Conservation (phyloP, 1,140 invertebrate genomes). For the Amphibalanus amphitrite region DNA sequence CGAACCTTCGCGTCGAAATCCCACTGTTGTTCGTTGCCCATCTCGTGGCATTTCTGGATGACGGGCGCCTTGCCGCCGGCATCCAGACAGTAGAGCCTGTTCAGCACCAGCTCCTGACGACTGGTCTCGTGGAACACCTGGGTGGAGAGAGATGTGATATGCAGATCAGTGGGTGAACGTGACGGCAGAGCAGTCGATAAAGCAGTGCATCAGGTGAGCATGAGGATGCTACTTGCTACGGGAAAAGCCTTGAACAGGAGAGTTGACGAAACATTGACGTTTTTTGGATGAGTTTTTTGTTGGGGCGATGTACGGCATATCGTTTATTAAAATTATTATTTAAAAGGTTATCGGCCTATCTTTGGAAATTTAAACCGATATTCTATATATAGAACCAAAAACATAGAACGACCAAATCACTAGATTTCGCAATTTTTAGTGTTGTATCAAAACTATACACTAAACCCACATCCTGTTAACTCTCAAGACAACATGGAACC, state of each 20-base stretch:
- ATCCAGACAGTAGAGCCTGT: slow-evolving; percentile 68
- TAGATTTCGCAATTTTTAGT: too few relatives aligned
- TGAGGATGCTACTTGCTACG: not conserved
- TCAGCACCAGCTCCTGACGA: slow-evolving; percentile 64
- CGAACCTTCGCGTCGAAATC: slow-evolving; percentile 46
- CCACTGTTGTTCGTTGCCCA: slow-evolving; percentile 79
- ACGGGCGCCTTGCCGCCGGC: slow-evolving; percentile 41
- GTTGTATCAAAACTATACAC: too few relatives aligned
- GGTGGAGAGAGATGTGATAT: slow-evolving; percentile 25
- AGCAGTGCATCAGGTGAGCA: slow-evolving; percentile 39
- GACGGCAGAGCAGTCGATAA: slow-evolving; percentile 47
- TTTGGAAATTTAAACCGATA: too few relatives aligned
- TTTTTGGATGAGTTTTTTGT: too few relatives aligned
- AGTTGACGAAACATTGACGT: too few relatives aligned
- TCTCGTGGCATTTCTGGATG: slow-evolving; percentile 79
- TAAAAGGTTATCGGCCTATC: too few relatives aligned
- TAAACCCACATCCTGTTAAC: too few relatives aligned
- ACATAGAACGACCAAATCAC: slow-evolving; percentile 10
- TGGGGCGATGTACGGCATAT: too few relatives aligned
- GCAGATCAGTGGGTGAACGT: slow-evolving; percentile 56
- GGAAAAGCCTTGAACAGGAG: too few relatives aligned
- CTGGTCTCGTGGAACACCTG: slow-evolving; percentile 44
- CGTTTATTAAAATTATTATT: too few relatives aligned
- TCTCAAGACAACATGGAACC: too few relatives aligned
- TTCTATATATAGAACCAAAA: too few relatives aligned